Percentiles rank a stretch among this genome's conserved stretches.
phyloP scores from a whole-genome alignment of 2,113 vertebrate genomes.

The Marcusenius ussheri region DNA sequence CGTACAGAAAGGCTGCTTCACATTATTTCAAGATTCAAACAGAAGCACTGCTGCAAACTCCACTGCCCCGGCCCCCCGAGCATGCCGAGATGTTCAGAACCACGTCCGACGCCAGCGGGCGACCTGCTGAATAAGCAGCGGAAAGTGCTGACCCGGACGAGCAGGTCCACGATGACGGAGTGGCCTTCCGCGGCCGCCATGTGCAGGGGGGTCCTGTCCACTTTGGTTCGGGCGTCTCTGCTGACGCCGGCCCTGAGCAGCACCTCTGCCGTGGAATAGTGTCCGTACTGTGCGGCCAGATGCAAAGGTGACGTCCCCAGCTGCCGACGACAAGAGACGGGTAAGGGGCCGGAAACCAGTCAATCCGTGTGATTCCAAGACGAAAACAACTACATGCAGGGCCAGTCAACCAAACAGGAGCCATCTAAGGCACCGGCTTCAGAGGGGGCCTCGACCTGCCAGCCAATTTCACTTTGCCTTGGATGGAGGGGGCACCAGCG shows the following conservation, averaged over 20 bases:
- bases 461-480: neutral
- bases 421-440: neutral
- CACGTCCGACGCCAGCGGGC: neutral
- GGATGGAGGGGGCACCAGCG: neutral
- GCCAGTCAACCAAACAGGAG: neutral
- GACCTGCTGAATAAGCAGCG: neutral
- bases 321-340: slow-evolving; percentile 44
- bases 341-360: neutral
- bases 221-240: slow-evolving; percentile 86
- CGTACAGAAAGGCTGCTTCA: neutral
- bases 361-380: neutral
- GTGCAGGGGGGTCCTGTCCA: slow-evolving; percentile 85
- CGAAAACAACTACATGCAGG: neutral
- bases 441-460: neutral
- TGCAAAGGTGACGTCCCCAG: slow-evolving; percentile 85
- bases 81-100: neutral
- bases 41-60: neutral
- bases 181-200: slow-evolving; percentile 87
- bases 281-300: slow-evolving; percentile 81
- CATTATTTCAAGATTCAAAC: neutral
- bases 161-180: slow-evolving; percentile 72
- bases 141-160: slow-evolving; percentile 66
- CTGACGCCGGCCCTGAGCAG: slow-evolving; percentile 84
- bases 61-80: neutral
- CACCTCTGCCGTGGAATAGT: slow-evolving; percentile 84